phyloP scores from a whole-genome alignment of 1,140 invertebrate genomes.

The Drosophila mauritiana region DNA sequence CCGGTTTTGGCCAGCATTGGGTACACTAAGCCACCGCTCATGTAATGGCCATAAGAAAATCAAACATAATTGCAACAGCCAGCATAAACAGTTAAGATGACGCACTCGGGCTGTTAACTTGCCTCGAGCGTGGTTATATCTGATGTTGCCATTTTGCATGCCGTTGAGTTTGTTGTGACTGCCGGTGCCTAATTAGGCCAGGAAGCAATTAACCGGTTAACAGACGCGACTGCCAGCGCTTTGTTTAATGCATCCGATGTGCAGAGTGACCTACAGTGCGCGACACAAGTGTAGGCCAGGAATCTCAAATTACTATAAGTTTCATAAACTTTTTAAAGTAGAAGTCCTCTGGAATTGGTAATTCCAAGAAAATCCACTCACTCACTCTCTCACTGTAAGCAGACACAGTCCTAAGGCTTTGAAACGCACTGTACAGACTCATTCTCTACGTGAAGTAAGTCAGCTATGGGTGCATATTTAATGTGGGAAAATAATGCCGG shows the following conservation, averaged over 20 bases:
- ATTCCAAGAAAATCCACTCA: not conserved
- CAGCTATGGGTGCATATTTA: slow-evolving; percentile 61
- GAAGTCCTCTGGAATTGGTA: too few relatives aligned
- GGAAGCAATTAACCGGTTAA: slow-evolving; percentile 76
- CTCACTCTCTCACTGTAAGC: not conserved
- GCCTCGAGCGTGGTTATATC: slow-evolving; percentile 8
- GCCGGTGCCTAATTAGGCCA: slow-evolving; percentile 67
- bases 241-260: slow-evolving; percentile 45
- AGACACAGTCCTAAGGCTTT: not conserved
- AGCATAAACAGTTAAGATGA: slow-evolving; percentile 36
- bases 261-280: slow-evolving; percentile 6
- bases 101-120: slow-evolving; percentile 20
- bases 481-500: slow-evolving; percentile 70
- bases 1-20: slow-evolving; percentile 17
- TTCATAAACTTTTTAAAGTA: too few relatives aligned
- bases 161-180: slow-evolving; percentile 27
- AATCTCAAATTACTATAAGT: not conserved
- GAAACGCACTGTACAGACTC: slow-evolving; percentile 12
- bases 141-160: slow-evolving; percentile 46
- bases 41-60: slow-evolving; percentile 39
- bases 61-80: slow-evolving; percentile 45
- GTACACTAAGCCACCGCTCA: slow-evolving; percentile 20
- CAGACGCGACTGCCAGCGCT: slow-evolving; percentile 43
- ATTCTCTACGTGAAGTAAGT: slow-evolving; percentile 21
- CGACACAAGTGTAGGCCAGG: not conserved